These are phyloP conservation scores for Drosophila aff. DNA, from an alignment of 1,140 invertebrate species.

Conservation along the genomic window DNA sequence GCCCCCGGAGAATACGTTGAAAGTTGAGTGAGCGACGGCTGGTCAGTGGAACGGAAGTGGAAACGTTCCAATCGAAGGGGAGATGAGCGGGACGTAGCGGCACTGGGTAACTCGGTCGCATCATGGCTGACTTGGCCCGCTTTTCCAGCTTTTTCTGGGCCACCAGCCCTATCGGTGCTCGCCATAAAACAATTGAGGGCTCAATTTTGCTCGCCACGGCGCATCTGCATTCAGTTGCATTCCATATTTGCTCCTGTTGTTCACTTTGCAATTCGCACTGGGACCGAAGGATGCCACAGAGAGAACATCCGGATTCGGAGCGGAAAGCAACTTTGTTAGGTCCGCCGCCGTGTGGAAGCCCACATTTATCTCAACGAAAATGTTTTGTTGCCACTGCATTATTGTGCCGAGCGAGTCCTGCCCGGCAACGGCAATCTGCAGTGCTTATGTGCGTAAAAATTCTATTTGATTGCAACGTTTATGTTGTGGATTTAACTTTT, in stretches of 20 bases:
- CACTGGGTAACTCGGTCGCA: conserved; percentile 32
- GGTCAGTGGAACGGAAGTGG: conserved; percentile 50
- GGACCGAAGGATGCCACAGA: conserved; percentile 40
- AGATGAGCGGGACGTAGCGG: background rate
- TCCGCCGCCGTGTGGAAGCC: conserved; percentile 24
- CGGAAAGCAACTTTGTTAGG: conserved; percentile 70
- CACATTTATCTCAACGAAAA: conserved; percentile 70
- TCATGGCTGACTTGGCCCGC: conserved; percentile 33
- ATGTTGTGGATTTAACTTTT: conserved; percentile 47
- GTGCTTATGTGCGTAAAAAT: conserved; percentile 77
- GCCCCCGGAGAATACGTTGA: conserved; percentile 59
- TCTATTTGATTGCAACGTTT: conserved; percentile 76
- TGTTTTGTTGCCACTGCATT: conserved; percentile 69
- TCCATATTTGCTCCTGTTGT: conserved; percentile 52
- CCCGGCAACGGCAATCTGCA: conserved; percentile 23
- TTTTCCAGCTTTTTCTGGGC: conserved; percentile 24
- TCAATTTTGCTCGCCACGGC: conserved; percentile 61
- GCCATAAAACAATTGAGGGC: conserved; percentile 75
- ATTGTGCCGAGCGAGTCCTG: conserved; percentile 40
- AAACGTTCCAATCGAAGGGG: conserved; percentile 24
- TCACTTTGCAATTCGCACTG: conserved; percentile 23
- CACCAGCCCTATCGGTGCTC: conserved; percentile 26
- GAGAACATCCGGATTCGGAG: conserved; percentile 47
- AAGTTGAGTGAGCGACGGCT: conserved; percentile 55
- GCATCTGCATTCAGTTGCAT: conserved; percentile 49